Conservation (phyloP, 2,888 invertebrate species). For the Campoplex nolae region DNA sequence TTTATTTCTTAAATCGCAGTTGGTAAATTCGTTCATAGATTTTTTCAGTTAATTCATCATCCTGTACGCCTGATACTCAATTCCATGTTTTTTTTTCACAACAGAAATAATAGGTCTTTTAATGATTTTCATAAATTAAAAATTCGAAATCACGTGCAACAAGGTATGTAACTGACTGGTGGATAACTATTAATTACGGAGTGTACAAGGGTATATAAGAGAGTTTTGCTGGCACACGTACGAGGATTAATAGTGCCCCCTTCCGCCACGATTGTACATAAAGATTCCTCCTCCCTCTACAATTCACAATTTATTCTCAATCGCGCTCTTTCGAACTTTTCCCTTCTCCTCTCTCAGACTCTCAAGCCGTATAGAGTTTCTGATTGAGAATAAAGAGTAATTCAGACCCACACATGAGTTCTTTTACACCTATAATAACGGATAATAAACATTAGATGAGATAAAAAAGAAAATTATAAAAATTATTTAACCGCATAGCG, state of each 20-base stretch:
- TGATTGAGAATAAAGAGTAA: constrained; percentile 40
- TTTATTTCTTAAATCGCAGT: no score
- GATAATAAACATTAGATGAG: background rate
- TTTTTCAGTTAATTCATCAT: background rate
- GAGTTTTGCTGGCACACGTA: constrained; percentile 23
- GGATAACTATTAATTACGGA: constrained; percentile 61
- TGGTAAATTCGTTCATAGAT: background rate
- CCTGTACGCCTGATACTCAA: background rate
- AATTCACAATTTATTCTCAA: constrained; percentile 24
- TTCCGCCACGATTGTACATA: background rate
- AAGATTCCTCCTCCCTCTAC: constrained; percentile 7
- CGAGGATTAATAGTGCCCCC: constrained; percentile 57
- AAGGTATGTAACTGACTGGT: constrained; percentile 12
- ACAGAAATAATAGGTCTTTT: background rate
- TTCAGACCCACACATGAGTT: constrained; percentile 19
- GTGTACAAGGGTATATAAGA: constrained; percentile 17
- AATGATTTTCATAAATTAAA: background rate
- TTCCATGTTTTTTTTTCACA: background rate
- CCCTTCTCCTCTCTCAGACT: background rate
- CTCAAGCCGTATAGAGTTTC: constrained; percentile 38
- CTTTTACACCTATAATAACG: background rate
- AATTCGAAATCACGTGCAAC: background rate
- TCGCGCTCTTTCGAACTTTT: constrained; percentile 29
- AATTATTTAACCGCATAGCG: background rate
- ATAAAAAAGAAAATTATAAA: background rate